Evolutionary conservation across 2,113 vertebrate species (phyloP).

Genomic region (Pao palembangensis): DNA sequence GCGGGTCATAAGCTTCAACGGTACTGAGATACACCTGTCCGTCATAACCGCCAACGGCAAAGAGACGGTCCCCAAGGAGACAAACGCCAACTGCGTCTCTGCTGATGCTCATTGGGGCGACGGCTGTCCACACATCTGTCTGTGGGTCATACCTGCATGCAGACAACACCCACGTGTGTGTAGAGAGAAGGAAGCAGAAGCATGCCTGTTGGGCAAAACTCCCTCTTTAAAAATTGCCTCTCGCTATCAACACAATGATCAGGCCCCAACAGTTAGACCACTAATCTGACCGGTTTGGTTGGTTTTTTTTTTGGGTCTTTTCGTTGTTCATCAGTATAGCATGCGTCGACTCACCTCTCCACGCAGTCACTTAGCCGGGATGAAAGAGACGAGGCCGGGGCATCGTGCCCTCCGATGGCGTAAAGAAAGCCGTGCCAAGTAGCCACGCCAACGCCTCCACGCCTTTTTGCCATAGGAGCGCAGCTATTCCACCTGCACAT

Average conservation of each 20-base stretch:
- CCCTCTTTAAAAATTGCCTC: too few species aligned
- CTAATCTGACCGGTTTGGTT: too few species aligned
- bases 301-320: too few species aligned
- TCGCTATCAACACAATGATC: too few species aligned
- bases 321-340: background rate
- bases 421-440: conserved; percentile 96
- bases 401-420: conserved; percentile 94
- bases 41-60: conserved; percentile 95
- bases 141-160: conserved; percentile 92
- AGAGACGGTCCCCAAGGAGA: conserved; percentile 92
- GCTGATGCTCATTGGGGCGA: conserved; percentile 97
- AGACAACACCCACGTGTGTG: background rate
- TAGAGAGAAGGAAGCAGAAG: background rate
- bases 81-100: conserved; percentile 96
- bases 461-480: conserved; percentile 94
- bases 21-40: conserved; percentile 93
- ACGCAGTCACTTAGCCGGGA: conserved; percentile 95
- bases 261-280: too few species aligned
- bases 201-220: too few species aligned
- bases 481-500: conserved; percentile 89
- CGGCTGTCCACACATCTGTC: conserved; percentile 95
- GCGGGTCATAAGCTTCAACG: conserved; percentile 95
- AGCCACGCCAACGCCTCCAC: conserved; percentile 94
- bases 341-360: conserved; percentile 82
- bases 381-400: conserved; percentile 89